These are phyloP conservation scores for Paratilapia polleni DNA, from an alignment of 2,113 vertebrate species.

Conservation along the genomic window DNA sequence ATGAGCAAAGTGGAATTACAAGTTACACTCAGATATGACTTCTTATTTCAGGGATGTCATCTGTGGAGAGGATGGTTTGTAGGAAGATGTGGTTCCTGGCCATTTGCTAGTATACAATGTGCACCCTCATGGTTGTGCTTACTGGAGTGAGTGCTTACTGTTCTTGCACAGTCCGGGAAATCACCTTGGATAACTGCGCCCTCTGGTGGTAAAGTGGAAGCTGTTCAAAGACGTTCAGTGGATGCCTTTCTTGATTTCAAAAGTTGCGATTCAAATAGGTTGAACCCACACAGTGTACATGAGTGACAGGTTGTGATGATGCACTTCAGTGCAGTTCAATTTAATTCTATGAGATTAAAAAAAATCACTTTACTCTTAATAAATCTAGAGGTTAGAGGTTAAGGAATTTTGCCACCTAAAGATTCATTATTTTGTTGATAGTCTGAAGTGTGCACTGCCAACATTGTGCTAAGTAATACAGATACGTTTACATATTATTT, in stretches of 20 bases:
- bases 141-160: neutral
- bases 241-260: conserved; percentile 44
- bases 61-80: neutral
- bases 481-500: too few species aligned
- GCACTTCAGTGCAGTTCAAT: too few species aligned
- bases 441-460: too few species aligned
- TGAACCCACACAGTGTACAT: neutral
- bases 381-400: too few species aligned
- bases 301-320: neutral
- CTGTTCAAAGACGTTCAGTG: conserved; percentile 76
- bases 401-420: too few species aligned
- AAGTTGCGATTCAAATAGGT: neutral
- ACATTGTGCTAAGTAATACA: too few species aligned
- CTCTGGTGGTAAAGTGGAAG: conserved; percentile 74
- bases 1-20: neutral
- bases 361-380: conserved; percentile 30
- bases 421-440: too few species aligned
- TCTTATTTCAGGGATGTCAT: neutral
- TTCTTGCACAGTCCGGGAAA: neutral
- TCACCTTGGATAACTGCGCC: conserved; percentile 52
- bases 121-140: neutral
- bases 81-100: neutral
- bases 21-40: neutral
- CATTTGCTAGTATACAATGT: neutral
- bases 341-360: neutral